Evolutionary conservation across 35 echinoderm and acorn worm species (phyloP), one percentile per base, ranked within the genome.

Genomic region (Patiria miniata): DNA sequence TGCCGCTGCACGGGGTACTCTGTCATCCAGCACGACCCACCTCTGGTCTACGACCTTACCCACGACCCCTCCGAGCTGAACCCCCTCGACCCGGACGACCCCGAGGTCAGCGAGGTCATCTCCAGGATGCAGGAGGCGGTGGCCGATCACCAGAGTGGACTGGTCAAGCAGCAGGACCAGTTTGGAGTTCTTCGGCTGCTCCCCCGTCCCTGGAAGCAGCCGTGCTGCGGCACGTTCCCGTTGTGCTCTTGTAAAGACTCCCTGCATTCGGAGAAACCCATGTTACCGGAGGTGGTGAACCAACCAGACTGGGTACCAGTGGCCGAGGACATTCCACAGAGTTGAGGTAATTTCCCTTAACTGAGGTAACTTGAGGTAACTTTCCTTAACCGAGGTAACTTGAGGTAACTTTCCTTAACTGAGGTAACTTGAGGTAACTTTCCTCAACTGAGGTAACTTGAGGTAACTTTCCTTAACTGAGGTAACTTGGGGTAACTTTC

Each of bases 141-240:
- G 15, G 79, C 52, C 1, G 89, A 92, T 7, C 96, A 99, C 54
- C 76, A 90, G 30, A 78, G 40, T 34, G 58, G 80, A 8, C 51
- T 94, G 2, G 83, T 37, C 53, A 55, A 83, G 16, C 81, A 83
- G 2, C 82, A 86, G 3, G 85, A 94, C 33, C 96, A 99, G 84
- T 99, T 91, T 69, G 58, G 58, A n/a, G 56, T 83, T 0, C 69
- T 87, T 33, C 89, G 83, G 32, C 26, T 99, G 33, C 10, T 94
- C 32, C 89, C 89, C 22, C 69, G 90, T 22, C 89, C 90, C 7
- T 88, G 93, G 89, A 68, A 86, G 39, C 96, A 99, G 58, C 96
- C 96, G 7, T 99, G 96, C 60, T 99, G 96, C 61, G 88, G 95
- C 19, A 83, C 80, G 1, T 99, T 99, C 59, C 95, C 95, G 30